Evolutionary conservation across 2,113 vertebrate species (phyloP).

Genomic region (Tetraodon nigroviridis): DNA sequence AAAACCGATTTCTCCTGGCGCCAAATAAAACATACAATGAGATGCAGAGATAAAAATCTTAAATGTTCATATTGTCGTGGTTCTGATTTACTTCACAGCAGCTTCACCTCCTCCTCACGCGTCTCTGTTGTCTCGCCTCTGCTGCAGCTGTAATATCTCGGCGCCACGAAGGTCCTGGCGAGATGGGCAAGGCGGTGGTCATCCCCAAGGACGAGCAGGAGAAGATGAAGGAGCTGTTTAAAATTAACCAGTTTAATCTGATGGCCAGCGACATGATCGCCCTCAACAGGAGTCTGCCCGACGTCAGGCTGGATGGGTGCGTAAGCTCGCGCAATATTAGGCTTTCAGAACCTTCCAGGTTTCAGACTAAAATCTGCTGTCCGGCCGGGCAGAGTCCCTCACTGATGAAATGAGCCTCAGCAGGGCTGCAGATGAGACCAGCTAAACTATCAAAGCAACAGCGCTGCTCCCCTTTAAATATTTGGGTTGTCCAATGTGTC

Average conservation of each 20-base stretch:
- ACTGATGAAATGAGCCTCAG: conserved; percentile 3
- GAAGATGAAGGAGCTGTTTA: conserved; percentile 98
- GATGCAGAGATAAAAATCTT: too few species aligned
- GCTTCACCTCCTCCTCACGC: conserved; percentile 1
- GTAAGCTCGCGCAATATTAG: conserved; percentile 43
- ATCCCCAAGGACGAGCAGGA: conserved; percentile 92
- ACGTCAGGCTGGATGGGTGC: conserved; percentile 94
- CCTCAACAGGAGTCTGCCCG: conserved; percentile 91
- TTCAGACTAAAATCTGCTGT: conserved; percentile 8
- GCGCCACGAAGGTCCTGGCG: conserved; percentile 89
- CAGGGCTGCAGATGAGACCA: conserved; percentile 5
- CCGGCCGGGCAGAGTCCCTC: conserved; percentile 1
- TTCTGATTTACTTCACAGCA: too few species aligned
- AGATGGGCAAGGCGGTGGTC: conserved; percentile 94
- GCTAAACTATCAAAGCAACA: conserved; percentile 7
- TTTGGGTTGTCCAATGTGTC: conserved; percentile 1
- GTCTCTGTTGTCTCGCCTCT: not conserved
- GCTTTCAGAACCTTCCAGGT: conserved; percentile 8
- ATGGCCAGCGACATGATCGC: conserved; percentile 98
- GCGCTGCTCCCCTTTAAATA: conserved; percentile 5
- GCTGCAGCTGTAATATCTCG: conserved; percentile 89
- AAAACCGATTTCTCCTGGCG: too few species aligned
- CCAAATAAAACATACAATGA: too few species aligned
- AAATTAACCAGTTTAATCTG: conserved; percentile 98
- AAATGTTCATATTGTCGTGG: too few species aligned